Evolutionary conservation across 2,113 vertebrate species (phyloP).

Genomic region (Genyomyrus donnyi): DNA sequence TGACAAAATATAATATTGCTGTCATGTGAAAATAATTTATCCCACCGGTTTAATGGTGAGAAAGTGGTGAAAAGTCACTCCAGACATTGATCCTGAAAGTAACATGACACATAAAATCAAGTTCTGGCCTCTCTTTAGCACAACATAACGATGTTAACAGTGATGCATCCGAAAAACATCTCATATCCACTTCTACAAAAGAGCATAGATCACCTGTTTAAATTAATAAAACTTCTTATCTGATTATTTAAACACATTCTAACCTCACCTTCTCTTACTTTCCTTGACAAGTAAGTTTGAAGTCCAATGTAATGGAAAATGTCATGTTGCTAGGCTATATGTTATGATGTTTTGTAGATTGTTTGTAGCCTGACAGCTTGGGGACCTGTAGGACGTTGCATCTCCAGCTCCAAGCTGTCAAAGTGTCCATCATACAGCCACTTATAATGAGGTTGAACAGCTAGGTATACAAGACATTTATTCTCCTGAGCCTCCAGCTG

Average conservation of each 20-base stretch:
- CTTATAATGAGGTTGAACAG: constrained; percentile 9
- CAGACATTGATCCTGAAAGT: not conserved
- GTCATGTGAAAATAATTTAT: not conserved
- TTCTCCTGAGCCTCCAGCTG: not conserved
- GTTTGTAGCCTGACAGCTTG: not conserved
- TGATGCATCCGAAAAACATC: not conserved
- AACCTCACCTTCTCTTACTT: not conserved
- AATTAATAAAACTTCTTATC: not conserved
- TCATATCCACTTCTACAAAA: not conserved
- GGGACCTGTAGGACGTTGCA: not conserved
- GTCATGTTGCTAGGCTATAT: not conserved
- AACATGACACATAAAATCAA: not conserved
- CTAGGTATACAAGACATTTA: not conserved
- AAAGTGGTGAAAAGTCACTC: not conserved
- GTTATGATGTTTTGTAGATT: not conserved
- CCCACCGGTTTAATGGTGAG: not conserved
- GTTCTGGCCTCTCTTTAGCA: not conserved
- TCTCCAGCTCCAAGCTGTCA: constrained; percentile 11
- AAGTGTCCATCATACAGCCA: not conserved
- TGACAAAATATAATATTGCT: not conserved
- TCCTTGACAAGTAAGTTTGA: not conserved
- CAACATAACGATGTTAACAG: not conserved
- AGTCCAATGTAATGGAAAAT: not conserved
- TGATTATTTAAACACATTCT: not conserved
- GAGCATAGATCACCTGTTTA: not conserved